Conservation (phyloP, 1,140 invertebrate genomes). For the Aphelenchoides besseyi region DNA sequence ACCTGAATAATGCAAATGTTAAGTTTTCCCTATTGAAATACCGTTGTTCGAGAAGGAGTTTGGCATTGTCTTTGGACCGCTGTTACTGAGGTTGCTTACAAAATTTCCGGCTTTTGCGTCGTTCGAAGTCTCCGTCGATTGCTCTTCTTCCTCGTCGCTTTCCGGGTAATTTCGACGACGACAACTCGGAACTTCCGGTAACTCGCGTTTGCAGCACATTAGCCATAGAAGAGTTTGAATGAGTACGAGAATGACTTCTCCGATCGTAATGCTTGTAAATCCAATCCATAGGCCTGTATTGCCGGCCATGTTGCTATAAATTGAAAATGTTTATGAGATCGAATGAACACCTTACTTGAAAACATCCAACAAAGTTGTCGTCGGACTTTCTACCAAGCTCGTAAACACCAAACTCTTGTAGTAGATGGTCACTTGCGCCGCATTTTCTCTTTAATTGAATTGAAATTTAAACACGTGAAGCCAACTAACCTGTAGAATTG, state of each 20-base stretch:
- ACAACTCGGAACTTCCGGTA: conserved; percentile 12
- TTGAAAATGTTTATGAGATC: conserved; percentile 2
- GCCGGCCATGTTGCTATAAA: conserved; percentile 15
- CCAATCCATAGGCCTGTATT: conserved; percentile 28
- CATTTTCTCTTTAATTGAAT: conserved; percentile 2
- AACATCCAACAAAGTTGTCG: background rate
- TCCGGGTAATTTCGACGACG: background rate
- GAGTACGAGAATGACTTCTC: conserved; percentile 12
- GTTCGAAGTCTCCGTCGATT: conserved; percentile 1
- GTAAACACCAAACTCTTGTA: background rate
- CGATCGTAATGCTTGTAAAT: conserved; percentile 14
- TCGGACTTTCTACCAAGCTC: conserved; percentile 18
- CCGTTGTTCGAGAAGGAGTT: conserved; percentile 5
- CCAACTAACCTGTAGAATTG: conserved; percentile 2
- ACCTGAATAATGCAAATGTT: background rate
- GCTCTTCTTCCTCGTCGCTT: background rate
- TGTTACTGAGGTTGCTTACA: too few relatives aligned
- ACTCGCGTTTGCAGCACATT: conserved; percentile 11
- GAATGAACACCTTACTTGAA: conserved; percentile 11
- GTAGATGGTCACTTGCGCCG: background rate
- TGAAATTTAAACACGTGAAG: background rate
- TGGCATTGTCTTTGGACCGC: background rate
- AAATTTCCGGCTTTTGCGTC: too few relatives aligned
- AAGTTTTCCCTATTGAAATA: too few relatives aligned
- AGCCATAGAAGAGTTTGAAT: conserved; percentile 27